phyloP scores from a whole-genome alignment of 2,797 vertebrate genomes.

The Hippopotamyrus pictus region DNA sequence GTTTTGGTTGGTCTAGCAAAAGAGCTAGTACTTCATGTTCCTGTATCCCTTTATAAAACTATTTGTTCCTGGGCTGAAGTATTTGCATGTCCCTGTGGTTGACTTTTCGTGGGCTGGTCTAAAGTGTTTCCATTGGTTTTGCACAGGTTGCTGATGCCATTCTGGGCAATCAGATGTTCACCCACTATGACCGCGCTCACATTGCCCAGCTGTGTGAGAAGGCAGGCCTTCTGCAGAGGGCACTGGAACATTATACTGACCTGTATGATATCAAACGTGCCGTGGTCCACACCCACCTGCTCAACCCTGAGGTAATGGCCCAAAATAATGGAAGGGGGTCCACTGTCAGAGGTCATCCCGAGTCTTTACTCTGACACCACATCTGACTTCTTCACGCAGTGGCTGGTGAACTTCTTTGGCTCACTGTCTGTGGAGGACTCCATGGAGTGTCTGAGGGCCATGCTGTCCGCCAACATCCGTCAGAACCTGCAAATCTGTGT shows the following conservation, averaged over 20 bases:
- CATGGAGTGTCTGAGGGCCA: constrained; percentile 91
- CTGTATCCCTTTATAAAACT: background rate
- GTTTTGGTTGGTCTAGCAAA: background rate
- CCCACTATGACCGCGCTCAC: constrained; percentile 93
- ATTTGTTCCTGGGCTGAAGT: background rate
- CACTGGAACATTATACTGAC: constrained; percentile 94
- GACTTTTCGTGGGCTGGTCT: background rate
- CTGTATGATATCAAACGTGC: constrained; percentile 96
- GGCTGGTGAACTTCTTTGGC: constrained; percentile 98
- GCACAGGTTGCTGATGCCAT: constrained; percentile 93
- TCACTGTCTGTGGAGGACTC: constrained; percentile 96
- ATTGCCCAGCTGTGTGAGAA: constrained; percentile 98
- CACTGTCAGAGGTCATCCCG: background rate
- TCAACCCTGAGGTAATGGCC: constrained; percentile 86
- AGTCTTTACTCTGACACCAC: background rate
- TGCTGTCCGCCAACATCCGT: constrained; percentile 96
- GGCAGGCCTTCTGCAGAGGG: constrained; percentile 92
- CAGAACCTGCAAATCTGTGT: constrained; percentile 98
- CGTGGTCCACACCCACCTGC: constrained; percentile 95
- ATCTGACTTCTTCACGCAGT: constrained; percentile 59
- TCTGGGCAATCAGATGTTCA: constrained; percentile 98
- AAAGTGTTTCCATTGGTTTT: constrained; percentile 6
- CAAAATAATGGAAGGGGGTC: background rate
- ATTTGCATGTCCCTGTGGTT: background rate
- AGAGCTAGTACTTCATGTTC: background rate